A percentile compares a stretch with the other conserved stretches of the same genome.
Evolutionary conservation across 2,888 invertebrate species (phyloP).

Genomic region (Mythimna pallens): DNA sequence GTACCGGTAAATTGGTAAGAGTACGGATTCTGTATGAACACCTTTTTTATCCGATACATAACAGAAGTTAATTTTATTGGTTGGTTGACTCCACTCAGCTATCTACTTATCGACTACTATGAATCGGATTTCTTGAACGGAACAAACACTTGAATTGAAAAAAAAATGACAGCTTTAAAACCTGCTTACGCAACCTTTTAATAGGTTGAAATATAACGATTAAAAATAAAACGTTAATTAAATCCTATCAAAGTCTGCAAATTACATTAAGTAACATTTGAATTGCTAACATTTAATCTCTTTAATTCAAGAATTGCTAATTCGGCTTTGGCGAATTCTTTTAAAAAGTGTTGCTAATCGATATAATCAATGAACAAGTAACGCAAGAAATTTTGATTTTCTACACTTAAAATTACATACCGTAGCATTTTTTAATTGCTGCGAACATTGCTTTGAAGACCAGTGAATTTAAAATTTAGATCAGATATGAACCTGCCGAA

Average conservation of each 20-base stretch:
- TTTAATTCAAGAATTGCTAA: conserved; percentile 22
- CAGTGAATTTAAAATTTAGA: conserved; percentile 40
- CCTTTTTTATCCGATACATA: conserved; percentile 72
- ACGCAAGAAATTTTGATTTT: conserved; percentile 55
- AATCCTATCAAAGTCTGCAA: conserved; percentile 13
- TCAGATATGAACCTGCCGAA: conserved; percentile 39
- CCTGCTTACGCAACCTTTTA: conserved; percentile 33
- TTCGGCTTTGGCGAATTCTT: conserved; percentile 29
- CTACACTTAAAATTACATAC: conserved; percentile 38
- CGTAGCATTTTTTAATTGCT: conserved; percentile 56
- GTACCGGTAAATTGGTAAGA: conserved; percentile 81
- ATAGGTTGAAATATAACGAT: conserved; percentile 12
- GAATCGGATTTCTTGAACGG: conserved; percentile 44
- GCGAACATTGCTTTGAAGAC: conserved; percentile 44
- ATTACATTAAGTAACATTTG: conserved; percentile 14
- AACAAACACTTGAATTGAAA: conserved; percentile 27
- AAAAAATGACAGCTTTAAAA: conserved; percentile 23
- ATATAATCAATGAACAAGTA: conserved; percentile 46
- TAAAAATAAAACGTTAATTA: conserved; percentile 30
- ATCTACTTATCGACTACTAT: conserved; percentile 32
- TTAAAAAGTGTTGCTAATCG: conserved; percentile 48
- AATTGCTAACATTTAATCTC: conserved; percentile 19
- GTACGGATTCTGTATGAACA: conserved; percentile 73
- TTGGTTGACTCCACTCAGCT: conserved; percentile 58
- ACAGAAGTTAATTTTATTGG: conserved; percentile 70